Conservation (phyloP, 2,797 vertebrate species). For the Podarcis lilfordi region DNA sequence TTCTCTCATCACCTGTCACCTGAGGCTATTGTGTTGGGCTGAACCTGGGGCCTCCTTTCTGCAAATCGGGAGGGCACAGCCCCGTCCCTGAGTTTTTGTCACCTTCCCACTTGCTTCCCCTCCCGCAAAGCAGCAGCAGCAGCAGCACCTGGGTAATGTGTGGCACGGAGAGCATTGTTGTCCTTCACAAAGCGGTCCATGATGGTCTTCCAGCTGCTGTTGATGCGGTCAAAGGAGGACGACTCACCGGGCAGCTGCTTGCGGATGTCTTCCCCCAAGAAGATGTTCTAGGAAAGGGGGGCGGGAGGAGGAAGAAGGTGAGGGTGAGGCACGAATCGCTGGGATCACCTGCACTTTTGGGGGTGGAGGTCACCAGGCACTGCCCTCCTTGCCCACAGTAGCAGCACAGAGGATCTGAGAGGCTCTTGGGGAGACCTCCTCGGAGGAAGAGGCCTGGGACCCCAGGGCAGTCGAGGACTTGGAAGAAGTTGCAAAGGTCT, state of each 20-base stretch:
- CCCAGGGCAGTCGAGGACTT: too few relatives aligned
- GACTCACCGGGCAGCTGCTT: constrained; percentile 87
- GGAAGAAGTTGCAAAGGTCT: too few relatives aligned
- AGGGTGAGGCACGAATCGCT: not conserved
- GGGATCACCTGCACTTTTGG: not conserved
- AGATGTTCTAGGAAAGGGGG: constrained; percentile 83
- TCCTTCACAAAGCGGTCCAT: constrained; percentile 82
- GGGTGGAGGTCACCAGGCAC: not conserved
- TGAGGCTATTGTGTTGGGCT: not conserved
- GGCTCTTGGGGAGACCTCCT: too few relatives aligned
- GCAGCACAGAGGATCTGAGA: too few relatives aligned
- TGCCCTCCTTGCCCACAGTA: not conserved
- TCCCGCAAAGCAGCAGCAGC: fast-evolving
- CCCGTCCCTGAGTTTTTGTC: not conserved
- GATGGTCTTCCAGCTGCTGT: constrained; percentile 84
- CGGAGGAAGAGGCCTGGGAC: too few relatives aligned
- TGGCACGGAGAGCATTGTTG: constrained; percentile 83
- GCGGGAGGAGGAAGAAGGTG: not conserved
- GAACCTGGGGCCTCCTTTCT: not conserved
- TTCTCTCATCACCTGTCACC: too few relatives aligned
- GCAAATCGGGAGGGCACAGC: too few relatives aligned
- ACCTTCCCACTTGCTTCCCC: not conserved
- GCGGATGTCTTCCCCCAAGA: constrained; percentile 89
- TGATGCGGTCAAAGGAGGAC: constrained; percentile 83
- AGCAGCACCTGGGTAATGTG: constrained; percentile 83